These are phyloP conservation scores for Halocynthia aurantium DNA, from an alignment of 23 tunicate genomes.

Conservation along the genomic window DNA sequence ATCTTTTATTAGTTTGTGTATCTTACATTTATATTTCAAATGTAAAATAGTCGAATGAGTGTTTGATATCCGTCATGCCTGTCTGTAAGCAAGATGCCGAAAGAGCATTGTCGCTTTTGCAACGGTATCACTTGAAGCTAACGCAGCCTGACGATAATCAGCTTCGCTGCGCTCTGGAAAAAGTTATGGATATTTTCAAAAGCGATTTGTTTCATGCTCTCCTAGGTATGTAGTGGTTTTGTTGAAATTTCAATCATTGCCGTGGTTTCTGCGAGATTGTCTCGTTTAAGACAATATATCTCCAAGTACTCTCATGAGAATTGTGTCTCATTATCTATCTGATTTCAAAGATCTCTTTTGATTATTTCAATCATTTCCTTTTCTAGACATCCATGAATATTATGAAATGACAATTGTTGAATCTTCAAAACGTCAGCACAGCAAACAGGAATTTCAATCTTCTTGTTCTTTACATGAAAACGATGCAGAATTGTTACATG, in stretches of 20 bases:
- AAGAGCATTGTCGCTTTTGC: conserved; percentile 45
- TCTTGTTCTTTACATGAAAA: too few species aligned
- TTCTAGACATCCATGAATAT: conserved; percentile 77
- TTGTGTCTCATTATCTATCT: background rate
- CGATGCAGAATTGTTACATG: too few species aligned
- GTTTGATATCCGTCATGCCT: too few species aligned
- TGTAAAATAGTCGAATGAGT: too few species aligned
- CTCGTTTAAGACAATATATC: too few species aligned
- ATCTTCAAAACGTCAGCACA: conserved; percentile 7
- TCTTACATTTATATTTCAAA: too few species aligned
- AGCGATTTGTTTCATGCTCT: conserved; percentile 75
- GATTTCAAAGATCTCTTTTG: background rate
- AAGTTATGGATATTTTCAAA: conserved; percentile 64
- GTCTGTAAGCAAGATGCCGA: conserved; percentile 41
- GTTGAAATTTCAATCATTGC: too few species aligned
- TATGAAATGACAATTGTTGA: conserved; percentile 60
- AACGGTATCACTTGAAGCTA: conserved; percentile 59
- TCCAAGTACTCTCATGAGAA: background rate
- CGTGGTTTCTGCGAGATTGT: too few species aligned
- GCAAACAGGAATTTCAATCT: too few species aligned
- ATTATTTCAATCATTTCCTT: background rate
- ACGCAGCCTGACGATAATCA: conserved; percentile 37
- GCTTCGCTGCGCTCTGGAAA: conserved; percentile 45
- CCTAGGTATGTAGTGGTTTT: conserved; percentile 27
- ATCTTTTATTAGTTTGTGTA: too few species aligned